phyloP scores from a whole-genome alignment of 2,888 invertebrate species.

The Eupithecia insigniata region DNA sequence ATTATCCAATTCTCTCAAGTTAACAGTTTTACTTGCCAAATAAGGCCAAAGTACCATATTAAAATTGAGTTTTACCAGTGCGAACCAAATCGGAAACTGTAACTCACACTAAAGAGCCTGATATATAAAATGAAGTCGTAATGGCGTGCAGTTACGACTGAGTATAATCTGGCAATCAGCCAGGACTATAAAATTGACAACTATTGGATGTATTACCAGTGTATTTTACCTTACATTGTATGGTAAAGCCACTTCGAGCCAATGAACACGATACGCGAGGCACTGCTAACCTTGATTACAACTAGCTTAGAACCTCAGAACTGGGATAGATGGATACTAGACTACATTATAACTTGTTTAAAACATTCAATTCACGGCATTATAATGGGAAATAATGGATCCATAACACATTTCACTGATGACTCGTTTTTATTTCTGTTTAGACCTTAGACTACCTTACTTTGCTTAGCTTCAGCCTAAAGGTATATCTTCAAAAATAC shows the following conservation, averaged over 20 bases:
- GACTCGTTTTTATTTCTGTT: background rate
- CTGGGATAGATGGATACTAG: background rate
- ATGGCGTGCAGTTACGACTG: background rate
- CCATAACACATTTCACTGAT: background rate
- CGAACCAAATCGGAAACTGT: slow-evolving; percentile 2
- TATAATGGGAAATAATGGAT: background rate
- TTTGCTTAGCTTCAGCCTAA: too few species aligned
- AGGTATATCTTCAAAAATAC: too few species aligned
- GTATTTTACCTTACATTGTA: background rate
- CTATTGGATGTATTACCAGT: background rate
- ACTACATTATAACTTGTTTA: too few species aligned
- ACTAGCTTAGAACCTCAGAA: background rate
- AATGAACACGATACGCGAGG: background rate
- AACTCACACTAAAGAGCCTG: background rate
- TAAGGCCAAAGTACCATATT: background rate
- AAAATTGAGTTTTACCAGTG: background rate
- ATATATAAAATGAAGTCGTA: slow-evolving; percentile 5
- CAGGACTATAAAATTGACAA: slow-evolving; percentile 1
- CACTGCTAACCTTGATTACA: background rate
- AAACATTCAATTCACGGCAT: background rate
- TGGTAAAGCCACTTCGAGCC: background rate
- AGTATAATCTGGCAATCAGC: slow-evolving; percentile 8
- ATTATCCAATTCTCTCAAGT: background rate
- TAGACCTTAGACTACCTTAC: too few species aligned
- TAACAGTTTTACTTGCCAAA: background rate